phyloP scores from a whole-genome alignment of 2,797 vertebrate genomes.

The Pseudocheirus occidentalis region DNA sequence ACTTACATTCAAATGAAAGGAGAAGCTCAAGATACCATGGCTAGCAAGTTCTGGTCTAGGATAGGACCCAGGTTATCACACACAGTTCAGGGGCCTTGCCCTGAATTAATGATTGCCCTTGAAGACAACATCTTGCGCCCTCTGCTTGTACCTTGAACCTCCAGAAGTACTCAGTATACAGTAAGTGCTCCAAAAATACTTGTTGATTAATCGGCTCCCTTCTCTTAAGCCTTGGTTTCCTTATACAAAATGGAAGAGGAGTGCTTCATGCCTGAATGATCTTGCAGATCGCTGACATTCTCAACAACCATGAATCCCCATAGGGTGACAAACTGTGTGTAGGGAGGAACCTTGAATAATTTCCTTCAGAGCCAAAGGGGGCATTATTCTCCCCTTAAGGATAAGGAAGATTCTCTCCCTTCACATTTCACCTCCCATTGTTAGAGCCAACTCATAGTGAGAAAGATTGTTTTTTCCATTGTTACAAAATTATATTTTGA shows the following conservation, averaged over 20 bases:
- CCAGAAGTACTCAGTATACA: not conserved
- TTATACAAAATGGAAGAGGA: not conserved
- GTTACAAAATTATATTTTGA: conserved; percentile 11
- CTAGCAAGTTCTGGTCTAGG: not conserved
- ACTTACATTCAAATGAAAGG: not conserved
- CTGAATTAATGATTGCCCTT: not conserved
- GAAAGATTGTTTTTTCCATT: not conserved
- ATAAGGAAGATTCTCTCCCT: not conserved
- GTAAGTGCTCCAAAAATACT: not conserved
- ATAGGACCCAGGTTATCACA: not conserved
- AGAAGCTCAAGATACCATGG: not conserved
- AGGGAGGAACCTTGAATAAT: not conserved
- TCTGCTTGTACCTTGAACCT: not conserved
- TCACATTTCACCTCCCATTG: not conserved
- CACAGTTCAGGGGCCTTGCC: not conserved
- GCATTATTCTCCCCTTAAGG: not conserved
- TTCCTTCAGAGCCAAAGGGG: not conserved
- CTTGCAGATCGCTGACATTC: not conserved
- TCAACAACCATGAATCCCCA: not conserved
- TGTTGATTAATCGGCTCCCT: not conserved
- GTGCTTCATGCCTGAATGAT: not conserved
- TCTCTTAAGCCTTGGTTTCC: not conserved
- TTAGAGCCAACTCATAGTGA: conserved; percentile 14
- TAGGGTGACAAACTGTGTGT: not conserved
- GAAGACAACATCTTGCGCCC: not conserved